Base-by-base conservation (phyloP, 1,140 invertebrate genomes). In the Luehdorfia chinensis region DNA sequence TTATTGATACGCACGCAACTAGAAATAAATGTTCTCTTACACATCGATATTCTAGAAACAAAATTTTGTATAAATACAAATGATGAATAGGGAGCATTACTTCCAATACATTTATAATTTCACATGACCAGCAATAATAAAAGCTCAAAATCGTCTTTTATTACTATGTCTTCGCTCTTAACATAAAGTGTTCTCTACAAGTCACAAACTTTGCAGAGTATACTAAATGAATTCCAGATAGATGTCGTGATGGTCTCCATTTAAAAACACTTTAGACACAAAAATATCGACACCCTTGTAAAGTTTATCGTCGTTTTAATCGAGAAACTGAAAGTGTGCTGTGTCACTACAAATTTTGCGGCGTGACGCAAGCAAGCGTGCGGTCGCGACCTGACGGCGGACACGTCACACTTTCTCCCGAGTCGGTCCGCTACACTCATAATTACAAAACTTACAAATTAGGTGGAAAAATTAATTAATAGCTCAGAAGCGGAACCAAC, bases 301-400 rank as follows among this genome's bases (percentile, higher is more conserved):
- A 13, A 49, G 23, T 15, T 37, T 49, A 23, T 43, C 19, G 47
- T 14, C 31, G 14, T 47, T 12, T 47, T 5, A n/a, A 32, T 32
- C 46, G 32, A 23, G 30, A 30, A 33, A 16, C 18, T 23, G 18
- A 28, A 49, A 49, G 47, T 49, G 47, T 49, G 28, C 36, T 49
- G 19, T 48, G 46, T 39, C 46, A 47, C 25, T 18, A 19, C 14
- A 14, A 18, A 45, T 8, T 14, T 9, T 27, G 37, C 3, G 19
- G 23, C 1, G 31, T 14, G 28, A 32, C 8, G 16, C 27, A 14
- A 11, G 4, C n/a, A 12, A n/a, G n/a, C n/a, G n/a, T n/a, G n/a
- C 19, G 33, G 50, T 46, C 16, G 50, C 33, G n/a, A 34, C 36
- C 30, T n/a, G 28, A 25, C n/a, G n/a, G 28, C 28, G 5, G 6